Percentiles rank a stretch among this genome's conserved stretches.
These are phyloP conservation scores for Drosophila kuntzei DNA, from an alignment of 2,888 invertebrate species.

Conservation along the genomic window DNA sequence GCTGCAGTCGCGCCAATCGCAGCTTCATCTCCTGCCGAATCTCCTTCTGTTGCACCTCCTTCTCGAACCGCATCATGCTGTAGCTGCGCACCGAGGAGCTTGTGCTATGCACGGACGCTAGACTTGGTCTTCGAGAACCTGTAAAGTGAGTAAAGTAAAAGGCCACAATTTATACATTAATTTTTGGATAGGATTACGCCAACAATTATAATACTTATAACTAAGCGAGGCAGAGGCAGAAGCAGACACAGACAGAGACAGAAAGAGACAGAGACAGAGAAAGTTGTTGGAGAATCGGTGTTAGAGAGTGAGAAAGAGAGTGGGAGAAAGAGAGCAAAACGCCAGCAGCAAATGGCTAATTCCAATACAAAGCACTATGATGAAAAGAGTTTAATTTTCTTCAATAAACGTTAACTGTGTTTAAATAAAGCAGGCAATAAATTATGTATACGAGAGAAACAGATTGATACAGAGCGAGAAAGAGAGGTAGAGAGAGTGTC, in stretches of 20 bases:
- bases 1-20: slow-evolving; percentile 90
- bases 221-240: slow-evolving; percentile 56
- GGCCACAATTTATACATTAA: not conserved
- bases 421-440: slow-evolving; percentile 20
- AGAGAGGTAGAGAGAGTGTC: not conserved
- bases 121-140: slow-evolving; percentile 95
- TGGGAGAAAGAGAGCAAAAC: slow-evolving; percentile 18
- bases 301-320: slow-evolving; percentile 13
- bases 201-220: slow-evolving; percentile 14
- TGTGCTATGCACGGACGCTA: slow-evolving; percentile 94
- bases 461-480: not conserved
- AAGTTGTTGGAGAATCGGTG: slow-evolving; percentile 1
- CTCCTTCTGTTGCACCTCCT: slow-evolving; percentile 93
- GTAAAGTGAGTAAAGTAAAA: no score
- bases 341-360: slow-evolving; percentile 25
- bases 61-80: slow-evolving; percentile 92
- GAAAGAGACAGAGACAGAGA: slow-evolving; percentile 21
- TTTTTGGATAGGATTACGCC: not conserved
- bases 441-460: not conserved
- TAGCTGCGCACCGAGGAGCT: slow-evolving; percentile 93
- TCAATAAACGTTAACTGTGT: not conserved
- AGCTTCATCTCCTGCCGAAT: slow-evolving; percentile 91
- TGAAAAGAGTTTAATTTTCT: not conserved
- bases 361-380: slow-evolving; percentile 12
- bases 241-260: slow-evolving; percentile 30